Evolutionary conservation across 1,140 invertebrate genomes (phyloP).

Genomic region (Pogonus chalceus): DNA sequence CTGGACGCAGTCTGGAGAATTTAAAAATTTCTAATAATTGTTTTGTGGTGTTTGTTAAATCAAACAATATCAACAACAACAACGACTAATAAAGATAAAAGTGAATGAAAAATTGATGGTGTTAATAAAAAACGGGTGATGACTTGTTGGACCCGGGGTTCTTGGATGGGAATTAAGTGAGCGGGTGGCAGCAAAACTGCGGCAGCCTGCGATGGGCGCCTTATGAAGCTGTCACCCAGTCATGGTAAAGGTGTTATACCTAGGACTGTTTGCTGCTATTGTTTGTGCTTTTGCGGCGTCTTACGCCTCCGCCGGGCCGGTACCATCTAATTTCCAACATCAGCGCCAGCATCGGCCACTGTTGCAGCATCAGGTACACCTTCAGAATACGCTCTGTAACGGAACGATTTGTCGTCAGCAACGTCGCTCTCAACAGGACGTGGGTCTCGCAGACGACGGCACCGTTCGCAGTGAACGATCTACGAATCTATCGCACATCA

Average conservation of each 20-base stretch:
- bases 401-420: conserved; percentile 1
- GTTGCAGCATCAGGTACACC: conserved; percentile 12
- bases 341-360: conserved; percentile 5
- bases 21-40: too few relatives aligned
- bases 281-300: conserved; percentile 30
- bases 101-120: not conserved
- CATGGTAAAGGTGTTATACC: conserved; percentile 35
- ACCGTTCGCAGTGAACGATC: conserved; percentile 48
- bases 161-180: not conserved
- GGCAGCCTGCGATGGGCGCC: not conserved
- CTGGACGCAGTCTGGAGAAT: too few relatives aligned
- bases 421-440: conserved; percentile 8
- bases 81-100: too few relatives aligned
- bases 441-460: conserved; percentile 24
- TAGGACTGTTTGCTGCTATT: conserved; percentile 32
- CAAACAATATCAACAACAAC: too few relatives aligned
- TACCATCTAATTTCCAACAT: conserved; percentile 14
- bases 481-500: conserved; percentile 63
- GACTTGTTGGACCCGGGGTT: not conserved
- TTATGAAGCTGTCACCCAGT: conserved; percentile 33
- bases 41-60: too few relatives aligned
- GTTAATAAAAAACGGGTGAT: not conserved
- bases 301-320: conserved; percentile 20
- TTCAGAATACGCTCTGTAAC: conserved; percentile 4
- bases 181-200: not conserved